phyloP scores from a whole-genome alignment of 2,888 invertebrate genomes.

The Spialia ferax region DNA sequence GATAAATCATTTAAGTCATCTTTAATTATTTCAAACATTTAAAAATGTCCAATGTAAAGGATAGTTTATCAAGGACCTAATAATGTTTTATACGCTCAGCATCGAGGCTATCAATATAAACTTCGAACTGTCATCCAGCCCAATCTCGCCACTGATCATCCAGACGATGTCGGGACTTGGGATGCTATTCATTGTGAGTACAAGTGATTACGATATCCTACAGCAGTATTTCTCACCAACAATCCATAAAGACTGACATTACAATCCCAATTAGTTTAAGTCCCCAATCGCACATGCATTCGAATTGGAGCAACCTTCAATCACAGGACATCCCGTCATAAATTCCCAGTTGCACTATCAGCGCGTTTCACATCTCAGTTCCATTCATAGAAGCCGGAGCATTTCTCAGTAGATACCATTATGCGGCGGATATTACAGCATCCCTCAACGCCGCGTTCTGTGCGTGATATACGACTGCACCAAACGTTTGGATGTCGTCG shows the following conservation, averaged over 20 bases:
- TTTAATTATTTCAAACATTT: too few species aligned
- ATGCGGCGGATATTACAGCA: conserved; percentile 77
- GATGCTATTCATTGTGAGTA: not conserved
- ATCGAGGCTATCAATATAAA: too few species aligned
- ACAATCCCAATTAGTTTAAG: conserved; percentile 2
- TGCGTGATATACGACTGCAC: conserved; percentile 60
- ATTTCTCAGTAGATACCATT: conserved; percentile 58
- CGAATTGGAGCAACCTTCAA: conserved; percentile 20
- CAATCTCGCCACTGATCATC: too few species aligned
- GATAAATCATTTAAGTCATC: too few species aligned
- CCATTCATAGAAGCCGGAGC: conserved; percentile 45
- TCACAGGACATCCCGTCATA: conserved; percentile 34
- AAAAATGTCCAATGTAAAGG: too few species aligned
- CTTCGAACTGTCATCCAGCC: too few species aligned
- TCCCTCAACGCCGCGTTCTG: conserved; percentile 70
- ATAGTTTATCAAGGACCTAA: too few species aligned
- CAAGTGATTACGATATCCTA: not conserved
- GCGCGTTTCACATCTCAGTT: conserved; percentile 36
- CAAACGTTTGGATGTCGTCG: conserved; percentile 49
- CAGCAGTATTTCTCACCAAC: not conserved
- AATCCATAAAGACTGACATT: not conserved
- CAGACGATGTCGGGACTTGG: too few species aligned
- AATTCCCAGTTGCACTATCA: conserved; percentile 22
- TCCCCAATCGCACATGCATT: conserved; percentile 6
- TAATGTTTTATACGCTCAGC: too few species aligned